Evolutionary conservation across 2,113 vertebrate genomes (phyloP).

Genomic region (Ammodytes marinus): DNA sequence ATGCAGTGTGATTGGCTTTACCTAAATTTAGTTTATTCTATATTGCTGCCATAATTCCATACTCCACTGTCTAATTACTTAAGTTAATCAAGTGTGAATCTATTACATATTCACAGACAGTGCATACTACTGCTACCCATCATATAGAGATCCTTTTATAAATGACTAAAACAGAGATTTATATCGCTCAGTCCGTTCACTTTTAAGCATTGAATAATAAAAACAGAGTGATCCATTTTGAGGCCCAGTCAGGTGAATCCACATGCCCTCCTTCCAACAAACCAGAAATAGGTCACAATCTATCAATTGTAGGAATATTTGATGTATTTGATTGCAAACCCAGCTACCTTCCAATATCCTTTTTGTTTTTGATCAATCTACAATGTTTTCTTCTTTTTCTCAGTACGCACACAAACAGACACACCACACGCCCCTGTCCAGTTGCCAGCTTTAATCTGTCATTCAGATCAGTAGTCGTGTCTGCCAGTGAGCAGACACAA

Average conservation of each 20-base stretch:
- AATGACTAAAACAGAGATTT: conserved; percentile 12
- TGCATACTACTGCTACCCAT: conserved; percentile 6
- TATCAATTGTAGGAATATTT: background rate
- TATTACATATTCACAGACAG: conserved; percentile 37
- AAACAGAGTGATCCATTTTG: background rate
- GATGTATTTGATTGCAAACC: background rate
- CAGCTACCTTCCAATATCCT: background rate
- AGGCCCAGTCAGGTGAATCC: conserved; percentile 3
- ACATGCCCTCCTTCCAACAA: background rate
- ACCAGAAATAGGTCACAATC: background rate
- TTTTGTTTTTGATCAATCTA: conserved; percentile 34
- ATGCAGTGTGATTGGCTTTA: conserved; percentile 8
- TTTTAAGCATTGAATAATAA: background rate
- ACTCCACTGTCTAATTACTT: conserved; percentile 36
- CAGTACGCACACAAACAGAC: background rate
- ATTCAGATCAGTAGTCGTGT: conserved; percentile 79
- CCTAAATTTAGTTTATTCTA: conserved; percentile 26
- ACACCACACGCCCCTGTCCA: conserved; percentile 55
- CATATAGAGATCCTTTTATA: conserved; percentile 7
- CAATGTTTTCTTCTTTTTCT: background rate
- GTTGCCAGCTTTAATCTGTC: conserved; percentile 84
- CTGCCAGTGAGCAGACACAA: conserved; percentile 70
- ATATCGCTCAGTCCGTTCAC: conserved; percentile 9
- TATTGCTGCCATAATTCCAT: conserved; percentile 22
- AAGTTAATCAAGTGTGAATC: conserved; percentile 43